Base-by-base conservation (phyloP, 2,113 vertebrate genomes). In the Pseudopipra pipra region DNA sequence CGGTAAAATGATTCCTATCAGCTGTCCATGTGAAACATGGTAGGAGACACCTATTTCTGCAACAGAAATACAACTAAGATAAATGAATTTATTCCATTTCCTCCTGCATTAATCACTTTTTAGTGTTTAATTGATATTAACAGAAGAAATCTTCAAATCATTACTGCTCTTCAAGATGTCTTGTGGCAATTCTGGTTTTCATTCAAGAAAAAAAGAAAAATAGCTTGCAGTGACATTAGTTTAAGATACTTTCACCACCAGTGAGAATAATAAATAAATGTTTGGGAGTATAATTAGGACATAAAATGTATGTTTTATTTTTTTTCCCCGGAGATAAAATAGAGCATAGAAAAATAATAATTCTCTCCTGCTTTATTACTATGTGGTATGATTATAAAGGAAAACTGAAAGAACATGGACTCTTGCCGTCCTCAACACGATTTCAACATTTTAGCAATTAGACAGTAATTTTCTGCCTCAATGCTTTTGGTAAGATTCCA, bases 131-230 rank as follows among this genome's bases (percentile, higher is more conserved):
- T 9, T 72, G 81, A 22, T 82, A 66, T 33, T 76, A 87, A 72
- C 3, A 93, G 65, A 95, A 85, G 66, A 66, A 27, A 73, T 87
- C n/a, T 79, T 93, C 76, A 73, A 90, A 66, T 89, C 58, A 87
- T 81, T 87, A 72, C 15, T 44, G 9, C 25, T 79, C 9, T 68
- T 91, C 68, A 89, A 75, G 65, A 72, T 81, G 19, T 28, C 43
- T 84, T 33, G 30, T 89, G 65, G 13, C 25, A 89, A 35, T 79
- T 16, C 25, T 93, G 61, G 30, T 87, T 93, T 66, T 37, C 35
- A 75, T 19, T 91, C 46, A 81, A 82, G 72, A 78, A 75, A 56
- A 73, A 78, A 89, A 59, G 65, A 84, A 91, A 92, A 91, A 82
- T 43, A 70, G 16, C 23, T 63, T 76, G 23, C 35, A 91, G 22